Percentiles rank a stretch among this genome's conserved stretches.
Evolutionary conservation across 2,113 vertebrate genomes (phyloP).

Genomic region (Leptobrachium leishanense): DNA sequence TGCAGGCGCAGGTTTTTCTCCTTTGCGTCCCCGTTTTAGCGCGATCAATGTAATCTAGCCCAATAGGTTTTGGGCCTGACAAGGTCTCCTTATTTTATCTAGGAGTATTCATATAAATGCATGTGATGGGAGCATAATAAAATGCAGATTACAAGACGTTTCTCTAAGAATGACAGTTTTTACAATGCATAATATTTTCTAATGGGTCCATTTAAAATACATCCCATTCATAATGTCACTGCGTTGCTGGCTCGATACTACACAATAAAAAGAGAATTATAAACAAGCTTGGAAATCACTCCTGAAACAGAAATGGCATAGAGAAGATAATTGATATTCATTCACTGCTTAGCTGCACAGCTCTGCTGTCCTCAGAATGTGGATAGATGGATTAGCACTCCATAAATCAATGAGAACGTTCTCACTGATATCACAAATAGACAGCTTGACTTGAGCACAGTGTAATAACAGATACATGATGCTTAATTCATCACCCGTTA

Average conservation of each 20-base stretch:
- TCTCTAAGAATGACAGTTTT: too few species aligned
- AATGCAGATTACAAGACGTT: too few species aligned
- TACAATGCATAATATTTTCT: background rate
- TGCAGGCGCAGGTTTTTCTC: too few species aligned
- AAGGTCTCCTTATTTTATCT: too few species aligned
- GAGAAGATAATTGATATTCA: constrained; percentile 31
- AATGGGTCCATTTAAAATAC: too few species aligned
- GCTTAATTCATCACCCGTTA: constrained; percentile 37
- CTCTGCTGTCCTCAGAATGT: constrained; percentile 13
- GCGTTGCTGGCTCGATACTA: constrained; percentile 18
- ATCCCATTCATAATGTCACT: background rate
- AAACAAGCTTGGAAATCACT: constrained; percentile 8
- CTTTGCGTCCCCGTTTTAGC: too few species aligned
- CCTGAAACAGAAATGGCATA: constrained; percentile 6
- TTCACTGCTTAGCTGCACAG: background rate
- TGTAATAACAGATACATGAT: constrained; percentile 33
- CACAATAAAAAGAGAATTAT: constrained; percentile 34
- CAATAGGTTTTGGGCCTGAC: too few species aligned
- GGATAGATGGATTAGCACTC: constrained; percentile 26
- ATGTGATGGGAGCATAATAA: too few species aligned
- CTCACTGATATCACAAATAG: constrained; percentile 37
- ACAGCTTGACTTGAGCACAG: constrained; percentile 31
- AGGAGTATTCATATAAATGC: too few species aligned
- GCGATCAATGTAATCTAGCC: too few species aligned
- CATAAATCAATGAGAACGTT: constrained; percentile 29